Base-by-base conservation (phyloP, 2,888 invertebrate species). In the Ichneumoninae sp. region DNA sequence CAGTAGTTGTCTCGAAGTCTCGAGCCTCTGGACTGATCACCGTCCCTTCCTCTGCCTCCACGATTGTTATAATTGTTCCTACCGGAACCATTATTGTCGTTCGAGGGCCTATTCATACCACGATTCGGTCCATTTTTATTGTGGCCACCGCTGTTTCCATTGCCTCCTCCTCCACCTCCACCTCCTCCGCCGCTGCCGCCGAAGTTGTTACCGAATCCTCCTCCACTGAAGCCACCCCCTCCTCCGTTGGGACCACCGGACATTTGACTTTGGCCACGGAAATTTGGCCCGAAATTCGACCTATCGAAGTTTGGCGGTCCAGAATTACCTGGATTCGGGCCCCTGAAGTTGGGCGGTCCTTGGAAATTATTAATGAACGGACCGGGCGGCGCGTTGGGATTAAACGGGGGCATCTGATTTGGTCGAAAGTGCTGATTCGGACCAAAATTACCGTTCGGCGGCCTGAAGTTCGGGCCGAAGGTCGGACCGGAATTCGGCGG, bases 381-480 rank as follows among this genome's bases (percentile, higher is more conserved):
- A 26, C 87, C 88, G 10, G 86, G 83, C 30, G 89, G 89, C 10
- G 87, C 83, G 77, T 89, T 91, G 0, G 91, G 89, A 0, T 88
- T 89, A 44, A 93, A 91, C 2, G 92, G 91, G 2, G 91, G 90
- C 83, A 93, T 89, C 3, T 91, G 91, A 44, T 86, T 91, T 0
- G 91, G 91, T 44, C 92, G 88, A 74, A 93, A 93, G 69, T 91
- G 92, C 79, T 90, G 91, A 84, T 91, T 92, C 0, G 92, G 90
- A 0, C 91, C 90, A 65, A 92, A 93, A 69, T 92, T 93, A 1
- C 91, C 91, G 22, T 92, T 92, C 1, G 92, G 92, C 3, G 90
- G 89, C 47, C 89, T 63, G 69, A 88, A 89, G 79, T 88, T 89
- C 0, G 92, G 91, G 44, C 91, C 87, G 10, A 92, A 93, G 63